Percentiles rank a stretch among this genome's conserved stretches.
Conservation (phyloP, 1,140 invertebrate species). For the Chymomyza costata region DNA sequence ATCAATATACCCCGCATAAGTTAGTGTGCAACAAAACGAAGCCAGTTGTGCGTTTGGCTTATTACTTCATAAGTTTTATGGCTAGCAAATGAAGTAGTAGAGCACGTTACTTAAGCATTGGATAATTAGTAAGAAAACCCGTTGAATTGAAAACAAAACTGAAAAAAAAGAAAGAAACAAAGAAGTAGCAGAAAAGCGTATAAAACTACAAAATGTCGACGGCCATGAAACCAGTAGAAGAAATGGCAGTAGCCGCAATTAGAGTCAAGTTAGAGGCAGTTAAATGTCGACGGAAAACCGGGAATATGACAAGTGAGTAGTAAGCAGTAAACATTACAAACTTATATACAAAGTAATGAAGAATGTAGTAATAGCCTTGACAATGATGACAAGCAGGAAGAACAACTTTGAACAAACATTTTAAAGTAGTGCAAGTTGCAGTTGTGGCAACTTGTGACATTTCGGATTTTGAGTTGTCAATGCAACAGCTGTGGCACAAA, state of each 20-base stretch:
- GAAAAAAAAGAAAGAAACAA: too few species aligned
- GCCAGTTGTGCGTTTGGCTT: slow-evolving; percentile 13
- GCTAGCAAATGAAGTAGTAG: slow-evolving; percentile 56
- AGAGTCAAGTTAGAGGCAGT: too few species aligned
- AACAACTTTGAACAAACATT: neutral
- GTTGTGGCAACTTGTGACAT: slow-evolving; percentile 47
- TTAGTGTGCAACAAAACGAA: too few species aligned
- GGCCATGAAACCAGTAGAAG: too few species aligned
- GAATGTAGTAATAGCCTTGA: slow-evolving; percentile 56
- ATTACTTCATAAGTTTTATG: slow-evolving; percentile 68
- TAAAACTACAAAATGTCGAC: too few species aligned
- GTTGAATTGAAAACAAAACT: slow-evolving; percentile 27
- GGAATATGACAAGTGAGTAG: too few species aligned
- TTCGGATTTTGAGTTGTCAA: slow-evolving; percentile 36
- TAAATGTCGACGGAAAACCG: too few species aligned
- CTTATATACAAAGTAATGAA: too few species aligned
- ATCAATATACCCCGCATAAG: too few species aligned
- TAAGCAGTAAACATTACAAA: too few species aligned
- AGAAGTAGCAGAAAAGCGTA: neutral
- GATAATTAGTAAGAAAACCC: slow-evolving; percentile 49
- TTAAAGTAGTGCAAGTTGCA: slow-evolving; percentile 23
- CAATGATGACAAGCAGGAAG: slow-evolving; percentile 25
- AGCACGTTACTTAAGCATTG: slow-evolving; percentile 32
- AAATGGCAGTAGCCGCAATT: too few species aligned
- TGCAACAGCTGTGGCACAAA: slow-evolving; percentile 20